Conservation (phyloP, 2,888 invertebrate species). For the Nebria salina region DNA sequence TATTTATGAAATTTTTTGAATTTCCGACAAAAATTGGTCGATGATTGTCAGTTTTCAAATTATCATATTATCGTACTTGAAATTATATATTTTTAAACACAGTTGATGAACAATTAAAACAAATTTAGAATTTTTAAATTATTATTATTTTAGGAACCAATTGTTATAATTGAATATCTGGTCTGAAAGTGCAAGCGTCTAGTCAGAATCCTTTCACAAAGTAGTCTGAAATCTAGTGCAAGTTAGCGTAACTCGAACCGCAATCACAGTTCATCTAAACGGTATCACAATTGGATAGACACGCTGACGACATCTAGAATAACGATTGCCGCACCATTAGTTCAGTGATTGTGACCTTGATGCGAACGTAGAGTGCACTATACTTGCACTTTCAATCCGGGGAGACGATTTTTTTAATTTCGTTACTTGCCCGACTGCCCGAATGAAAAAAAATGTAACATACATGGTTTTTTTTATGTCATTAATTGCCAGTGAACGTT, state of each 20-base stretch:
- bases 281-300: slow-evolving; percentile 32
- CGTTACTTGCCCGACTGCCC: neutral
- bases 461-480: slow-evolving; percentile 27
- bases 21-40: no score
- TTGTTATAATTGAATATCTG: neutral
- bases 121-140: neutral
- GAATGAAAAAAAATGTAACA: slow-evolving; percentile 36
- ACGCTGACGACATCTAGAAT: slow-evolving; percentile 16
- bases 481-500: slow-evolving; percentile 34
- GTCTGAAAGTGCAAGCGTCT: neutral
- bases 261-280: slow-evolving; percentile 38
- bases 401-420: slow-evolving; percentile 34
- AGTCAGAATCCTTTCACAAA: slow-evolving; percentile 31
- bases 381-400: slow-evolving; percentile 25
- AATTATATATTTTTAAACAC: no score
- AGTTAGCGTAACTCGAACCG: slow-evolving; percentile 35
- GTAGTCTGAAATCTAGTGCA: slow-evolving; percentile 40
- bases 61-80: no score
- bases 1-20: no score
- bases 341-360: slow-evolving; percentile 35
- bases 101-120: no score
- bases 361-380: slow-evolving; percentile 18
- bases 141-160: neutral
- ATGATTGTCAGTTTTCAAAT: no score
- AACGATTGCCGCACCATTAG: slow-evolving; percentile 28